Conservation (phyloP, 2,888 invertebrate genomes). For the Dryobota labecula region DNA sequence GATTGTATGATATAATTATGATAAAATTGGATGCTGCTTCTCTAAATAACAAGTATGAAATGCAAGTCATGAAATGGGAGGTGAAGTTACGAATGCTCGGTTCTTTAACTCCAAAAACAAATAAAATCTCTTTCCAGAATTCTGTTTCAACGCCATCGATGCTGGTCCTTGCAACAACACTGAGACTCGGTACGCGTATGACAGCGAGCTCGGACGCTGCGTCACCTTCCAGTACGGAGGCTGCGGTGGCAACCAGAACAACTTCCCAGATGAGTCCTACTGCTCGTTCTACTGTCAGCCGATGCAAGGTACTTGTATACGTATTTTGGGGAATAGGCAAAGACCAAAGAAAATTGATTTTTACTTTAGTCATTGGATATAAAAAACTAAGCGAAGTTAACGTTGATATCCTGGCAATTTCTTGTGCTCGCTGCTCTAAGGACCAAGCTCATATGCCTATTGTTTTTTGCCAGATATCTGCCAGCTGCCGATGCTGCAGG, state of each 20-base stretch:
- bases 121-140: constrained; percentile 87
- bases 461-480: constrained; percentile 91
- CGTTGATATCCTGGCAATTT: not conserved
- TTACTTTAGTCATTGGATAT: no score
- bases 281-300: constrained; percentile 93
- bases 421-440: not conserved
- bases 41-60: no score
- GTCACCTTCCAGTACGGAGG: constrained; percentile 95
- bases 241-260: constrained; percentile 95
- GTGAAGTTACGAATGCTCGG: not conserved
- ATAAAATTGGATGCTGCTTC: not conserved
- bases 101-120: not conserved
- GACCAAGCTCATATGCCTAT: not conserved
- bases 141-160: constrained; percentile 92
- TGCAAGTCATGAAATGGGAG: not conserved
- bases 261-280: constrained; percentile 92
- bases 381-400: not conserved
- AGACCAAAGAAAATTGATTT: not conserved
- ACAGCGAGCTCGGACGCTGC: constrained; percentile 93
- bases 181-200: constrained; percentile 93
- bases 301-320: constrained; percentile 70
- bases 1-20: no score
- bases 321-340: not conserved
- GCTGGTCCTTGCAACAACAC: constrained; percentile 92
- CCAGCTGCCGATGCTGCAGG: constrained; percentile 92